A percentile compares a stretch with the other conserved stretches of the same genome.
phyloP scores from a whole-genome alignment of 2,888 invertebrate species.

The Glaucopsyche alexis region DNA sequence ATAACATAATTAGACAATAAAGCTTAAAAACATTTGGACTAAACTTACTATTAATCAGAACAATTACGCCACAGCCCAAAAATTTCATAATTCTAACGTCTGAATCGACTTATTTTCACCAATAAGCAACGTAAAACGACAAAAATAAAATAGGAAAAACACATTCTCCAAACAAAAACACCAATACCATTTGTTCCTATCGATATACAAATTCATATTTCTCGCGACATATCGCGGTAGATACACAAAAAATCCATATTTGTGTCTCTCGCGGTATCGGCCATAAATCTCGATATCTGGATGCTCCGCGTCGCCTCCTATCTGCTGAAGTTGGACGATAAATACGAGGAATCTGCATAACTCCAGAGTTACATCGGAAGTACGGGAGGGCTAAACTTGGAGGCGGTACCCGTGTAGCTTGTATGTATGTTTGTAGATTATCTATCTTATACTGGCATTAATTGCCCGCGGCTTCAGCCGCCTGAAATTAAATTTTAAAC shows the following conservation, averaged over 20 bases:
- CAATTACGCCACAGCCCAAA: too few species aligned
- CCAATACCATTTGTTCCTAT: neutral
- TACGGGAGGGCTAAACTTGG: constrained; percentile 37
- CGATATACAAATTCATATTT: constrained; percentile 3
- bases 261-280: constrained; percentile 45
- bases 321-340: constrained; percentile 76
- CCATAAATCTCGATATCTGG: constrained; percentile 67
- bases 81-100: too few species aligned
- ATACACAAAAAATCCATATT: constrained; percentile 18
- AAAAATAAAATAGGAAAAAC: neutral
- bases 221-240: constrained; percentile 44
- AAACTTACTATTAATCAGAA: too few species aligned
- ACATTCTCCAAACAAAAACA: neutral
- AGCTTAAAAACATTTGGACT: too few species aligned
- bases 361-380: constrained; percentile 58
- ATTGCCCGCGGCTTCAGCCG: too few species aligned
- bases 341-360: constrained; percentile 76
- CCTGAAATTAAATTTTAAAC: too few species aligned
- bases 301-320: constrained; percentile 75
- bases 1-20: too few species aligned
- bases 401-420: constrained; percentile 33
- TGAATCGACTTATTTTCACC: too few species aligned
- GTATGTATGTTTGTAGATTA: neutral
- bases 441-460: too few species aligned
- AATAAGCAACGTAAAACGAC: neutral